phyloP scores from a whole-genome alignment of 2,888 invertebrate species.

The Aphidoletes aphidimyza region DNA sequence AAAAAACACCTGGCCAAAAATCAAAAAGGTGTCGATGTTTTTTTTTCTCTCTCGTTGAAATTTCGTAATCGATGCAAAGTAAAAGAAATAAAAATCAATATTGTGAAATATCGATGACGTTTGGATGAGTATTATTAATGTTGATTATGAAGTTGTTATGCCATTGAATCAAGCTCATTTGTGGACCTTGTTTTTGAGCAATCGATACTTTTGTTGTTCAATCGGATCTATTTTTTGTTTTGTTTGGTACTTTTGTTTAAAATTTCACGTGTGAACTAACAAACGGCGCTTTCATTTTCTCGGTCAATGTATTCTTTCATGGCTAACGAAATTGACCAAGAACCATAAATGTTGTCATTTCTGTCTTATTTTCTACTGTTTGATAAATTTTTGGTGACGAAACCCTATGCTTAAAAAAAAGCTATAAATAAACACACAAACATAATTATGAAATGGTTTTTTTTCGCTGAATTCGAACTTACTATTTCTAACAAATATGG shows the following conservation, averaged over 20 bases:
- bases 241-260: too few relatives aligned
- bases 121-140: not conserved
- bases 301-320: not conserved
- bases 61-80: not conserved
- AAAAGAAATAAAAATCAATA: conserved; percentile 31
- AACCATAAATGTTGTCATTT: too few relatives aligned
- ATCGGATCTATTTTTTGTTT: too few relatives aligned
- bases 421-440: too few relatives aligned
- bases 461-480: too few relatives aligned
- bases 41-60: not conserved
- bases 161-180: not conserved
- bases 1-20: not conserved
- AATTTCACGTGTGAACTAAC: not conserved
- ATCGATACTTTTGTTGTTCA: not conserved
- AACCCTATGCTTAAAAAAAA: too few relatives aligned
- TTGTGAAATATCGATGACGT: not conserved
- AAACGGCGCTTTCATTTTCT: not conserved
- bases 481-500: too few relatives aligned
- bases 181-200: not conserved
- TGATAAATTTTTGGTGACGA: too few relatives aligned
- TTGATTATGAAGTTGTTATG: not conserved
- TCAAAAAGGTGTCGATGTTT: not conserved
- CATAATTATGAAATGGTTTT: too few relatives aligned
- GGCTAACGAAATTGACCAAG: too few relatives aligned
- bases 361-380: too few relatives aligned